Evolutionary conservation across 2,113 vertebrate species (phyloP), one percentile per base, ranked within the genome.

Genomic region (Seriola quinqueradiata): DNA sequence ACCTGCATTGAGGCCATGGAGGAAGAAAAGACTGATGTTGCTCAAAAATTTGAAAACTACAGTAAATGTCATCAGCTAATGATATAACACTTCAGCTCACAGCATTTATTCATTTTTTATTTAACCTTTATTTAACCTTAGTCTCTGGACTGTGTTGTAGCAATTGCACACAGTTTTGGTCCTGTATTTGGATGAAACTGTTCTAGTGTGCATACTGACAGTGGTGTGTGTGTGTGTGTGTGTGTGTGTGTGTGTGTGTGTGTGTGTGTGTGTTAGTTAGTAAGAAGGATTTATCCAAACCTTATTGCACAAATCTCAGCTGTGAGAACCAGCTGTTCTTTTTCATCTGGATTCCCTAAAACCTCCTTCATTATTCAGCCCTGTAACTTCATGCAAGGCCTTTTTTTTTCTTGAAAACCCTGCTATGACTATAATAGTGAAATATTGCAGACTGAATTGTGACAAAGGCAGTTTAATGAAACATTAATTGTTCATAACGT

Each of bases 301-400:
- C 36, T 75, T 60, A 59, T 17, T 64, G 34, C 55, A 48, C n/a
- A 61, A 55, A 60, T 66, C 59, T 72, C 78, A 46, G 61, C 73
- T 64, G 68, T 82, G 42, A 48, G 72, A 11, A 58, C 70, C 85
- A 87, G 76, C 85, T 81, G 77, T 75, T 75, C 44, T 57, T 23
- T 78, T 87, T 54, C 65, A 66, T 81, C 46, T 69, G 58, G 44
- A 65, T 59, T 70, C 23, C 38, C 21, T 69, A 40, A 87, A 83
- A 54, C 42, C 46, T 44, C 25, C 68, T 17, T 40, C 21, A 77
- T 32, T 48, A 74, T 75, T 64, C 57, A 40, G 10, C 36, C n/a
- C 17, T 52, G 4, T 55, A 10, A 44, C 70, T 44, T 70, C 21
- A 69, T 16, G 32, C 19, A 73, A 38, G 16, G 14, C 3, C 2